Base-by-base conservation (phyloP, 2,888 invertebrate genomes). In the Caenorhabditis zanzibari region DNA sequence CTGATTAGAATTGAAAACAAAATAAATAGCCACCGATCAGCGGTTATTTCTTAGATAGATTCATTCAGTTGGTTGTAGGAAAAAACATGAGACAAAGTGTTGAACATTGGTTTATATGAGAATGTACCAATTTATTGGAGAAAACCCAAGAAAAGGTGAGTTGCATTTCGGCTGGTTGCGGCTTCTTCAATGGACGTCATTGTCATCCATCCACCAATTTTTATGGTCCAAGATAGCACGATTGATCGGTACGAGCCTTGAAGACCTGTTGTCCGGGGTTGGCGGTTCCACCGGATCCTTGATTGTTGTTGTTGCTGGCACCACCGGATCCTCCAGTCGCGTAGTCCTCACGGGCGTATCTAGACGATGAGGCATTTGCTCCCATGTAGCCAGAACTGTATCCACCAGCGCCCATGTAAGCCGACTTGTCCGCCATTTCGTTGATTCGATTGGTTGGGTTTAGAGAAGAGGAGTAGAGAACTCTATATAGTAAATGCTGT, bases 231-330 rank as follows among this genome's bases (percentile, higher is more conserved):
- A 81, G 59, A 56, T 81, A 81, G 69, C 72, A 72, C 28, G 81
- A 81, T 52, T 81, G 81, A 35, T 81, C 81, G 41, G 81, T 81
- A 19, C 81, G 74, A 6, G 81, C 81, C 74, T 81, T 81, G 81
- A 81, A 81, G 10, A 81, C 81, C 54, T 81, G 81, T 54, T 49
- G 66, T 74, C 81, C 81, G 3, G 81, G 47, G 19, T 47, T 41
- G 44, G 38, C 14, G 49, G n/a, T 16, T 32, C 77, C 77, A 5
- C 75, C 76, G 32, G 38, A 26, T 26, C 73, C 61, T 32, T 26
- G 24, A 24, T 61, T 22, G 44, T 63, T 47, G 47, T 47, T 63
- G 54, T 41, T 49, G 64, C 32, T 44, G 28, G 54, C 66, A 16
- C 68, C 81, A 24, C 81, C 64, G 69, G 41, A 52, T 71, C 72